phyloP scores from a whole-genome alignment of 2,888 invertebrate species.

The Pseudeuparius sepicola region DNA sequence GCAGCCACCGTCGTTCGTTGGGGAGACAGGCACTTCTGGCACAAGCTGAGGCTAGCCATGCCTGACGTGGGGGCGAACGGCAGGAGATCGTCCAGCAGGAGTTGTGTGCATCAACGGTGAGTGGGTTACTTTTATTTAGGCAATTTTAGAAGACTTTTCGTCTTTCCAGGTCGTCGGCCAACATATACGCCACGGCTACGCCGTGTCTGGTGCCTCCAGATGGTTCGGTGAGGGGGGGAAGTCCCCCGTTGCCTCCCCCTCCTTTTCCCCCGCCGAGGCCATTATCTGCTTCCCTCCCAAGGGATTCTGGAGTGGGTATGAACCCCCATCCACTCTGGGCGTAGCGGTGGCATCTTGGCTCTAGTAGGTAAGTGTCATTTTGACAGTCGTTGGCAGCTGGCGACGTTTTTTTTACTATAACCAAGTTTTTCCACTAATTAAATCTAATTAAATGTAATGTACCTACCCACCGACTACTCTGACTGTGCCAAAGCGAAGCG shows the following conservation, averaged over 20 bases:
- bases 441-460: too few relatives aligned
- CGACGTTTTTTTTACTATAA: too few relatives aligned
- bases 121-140: too few relatives aligned
- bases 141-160: too few relatives aligned
- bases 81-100: too few relatives aligned
- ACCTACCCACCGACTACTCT: too few relatives aligned
- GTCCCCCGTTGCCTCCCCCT: slow-evolving; percentile 50
- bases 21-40: slow-evolving; percentile 95
- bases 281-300: slow-evolving; percentile 42
- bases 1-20: slow-evolving; percentile 87
- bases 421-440: too few relatives aligned
- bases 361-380: slow-evolving; percentile 35
- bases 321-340: slow-evolving; percentile 68
- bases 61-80: too few relatives aligned
- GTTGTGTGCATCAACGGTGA: slow-evolving; percentile 52
- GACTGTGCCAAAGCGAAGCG: too few relatives aligned
- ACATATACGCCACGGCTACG: slow-evolving; percentile 58
- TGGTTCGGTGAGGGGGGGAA: slow-evolving; percentile 43
- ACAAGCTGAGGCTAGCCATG: slow-evolving; percentile 85
- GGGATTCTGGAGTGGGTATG: slow-evolving; percentile 45
- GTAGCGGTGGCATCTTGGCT: slow-evolving; percentile 66
- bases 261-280: slow-evolving; percentile 48
- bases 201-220: too few relatives aligned
- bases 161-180: slow-evolving; percentile 58
- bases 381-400: too few relatives aligned